phyloP scores from a whole-genome alignment of 2,113 vertebrate genomes.

The Oxyura jamaicensis region DNA sequence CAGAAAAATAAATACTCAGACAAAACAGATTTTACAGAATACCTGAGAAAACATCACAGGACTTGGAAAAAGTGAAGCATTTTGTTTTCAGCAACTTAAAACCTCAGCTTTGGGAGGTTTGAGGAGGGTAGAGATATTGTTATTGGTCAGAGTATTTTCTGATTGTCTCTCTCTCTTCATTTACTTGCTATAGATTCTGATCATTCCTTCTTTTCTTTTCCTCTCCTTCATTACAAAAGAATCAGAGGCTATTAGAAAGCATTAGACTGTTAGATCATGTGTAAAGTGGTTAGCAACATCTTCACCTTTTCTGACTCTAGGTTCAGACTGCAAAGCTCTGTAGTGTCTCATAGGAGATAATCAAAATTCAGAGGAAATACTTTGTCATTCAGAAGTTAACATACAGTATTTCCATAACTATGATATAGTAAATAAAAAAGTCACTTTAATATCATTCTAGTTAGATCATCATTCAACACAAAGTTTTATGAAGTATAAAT shows the following conservation, averaged over 20 bases:
- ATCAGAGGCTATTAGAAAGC: neutral
- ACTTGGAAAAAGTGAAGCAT: neutral
- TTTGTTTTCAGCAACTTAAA: neutral
- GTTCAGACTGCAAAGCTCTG: neutral
- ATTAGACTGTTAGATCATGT: neutral
- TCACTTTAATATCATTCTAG: neutral
- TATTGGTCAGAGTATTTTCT: neutral
- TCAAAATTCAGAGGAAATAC: neutral
- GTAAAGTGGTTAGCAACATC: neutral
- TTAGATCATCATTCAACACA: neutral
- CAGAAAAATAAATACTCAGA: neutral
- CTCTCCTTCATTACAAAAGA: neutral
- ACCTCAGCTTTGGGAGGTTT: neutral
- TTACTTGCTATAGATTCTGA: neutral
- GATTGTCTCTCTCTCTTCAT: neutral
- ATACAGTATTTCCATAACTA: neutral
- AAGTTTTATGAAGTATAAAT: neutral
- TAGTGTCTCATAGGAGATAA: neutral
- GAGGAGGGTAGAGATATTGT: neutral
- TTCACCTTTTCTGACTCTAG: neutral
- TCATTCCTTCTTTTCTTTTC: neutral
- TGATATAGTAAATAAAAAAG: neutral
- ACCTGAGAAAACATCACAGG: neutral
- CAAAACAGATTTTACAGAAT: neutral
- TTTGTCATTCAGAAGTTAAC: neutral